phyloP scores from a whole-genome alignment of 30 jellyfish, hydroid and myxozoan genomes.

The Hydractinia echinata region DNA sequence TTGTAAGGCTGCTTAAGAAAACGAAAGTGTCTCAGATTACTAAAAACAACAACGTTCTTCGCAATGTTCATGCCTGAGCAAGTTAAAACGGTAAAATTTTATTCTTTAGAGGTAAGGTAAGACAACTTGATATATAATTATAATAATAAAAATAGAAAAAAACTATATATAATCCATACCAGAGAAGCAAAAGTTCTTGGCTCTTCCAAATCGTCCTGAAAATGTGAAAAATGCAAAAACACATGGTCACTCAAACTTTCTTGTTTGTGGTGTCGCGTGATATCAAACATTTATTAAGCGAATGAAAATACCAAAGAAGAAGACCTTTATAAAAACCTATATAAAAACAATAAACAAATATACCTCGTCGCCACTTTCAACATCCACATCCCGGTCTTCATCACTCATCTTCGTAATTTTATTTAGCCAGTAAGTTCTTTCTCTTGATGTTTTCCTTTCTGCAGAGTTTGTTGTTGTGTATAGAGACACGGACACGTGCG shows the following conservation, averaged over 20 bases:
- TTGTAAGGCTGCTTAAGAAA: too few species aligned
- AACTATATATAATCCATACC: constrained; percentile 44
- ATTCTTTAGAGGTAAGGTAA: background rate
- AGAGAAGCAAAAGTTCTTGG: constrained; percentile 55
- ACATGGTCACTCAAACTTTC: constrained; percentile 30
- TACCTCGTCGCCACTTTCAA: constrained; percentile 93
- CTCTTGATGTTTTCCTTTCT: background rate
- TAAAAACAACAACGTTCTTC: too few species aligned
- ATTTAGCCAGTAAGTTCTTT: background rate
- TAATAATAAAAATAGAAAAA: background rate
- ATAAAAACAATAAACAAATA: constrained; percentile 14
- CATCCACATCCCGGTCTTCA: constrained; percentile 93
- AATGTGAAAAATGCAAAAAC: constrained; percentile 49
- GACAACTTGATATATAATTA: background rate
- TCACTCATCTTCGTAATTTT: constrained; percentile 64
- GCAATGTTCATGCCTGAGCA: too few species aligned
- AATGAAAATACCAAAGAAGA: background rate
- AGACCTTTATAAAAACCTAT: background rate
- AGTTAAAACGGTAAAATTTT: background rate
- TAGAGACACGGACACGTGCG: constrained; percentile 35
- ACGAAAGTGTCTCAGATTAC: too few species aligned
- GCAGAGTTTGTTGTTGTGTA: constrained; percentile 18
- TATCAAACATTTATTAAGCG: background rate
- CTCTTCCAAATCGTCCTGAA: constrained; percentile 66
- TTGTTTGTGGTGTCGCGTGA: background rate